Percentiles rank a stretch among this genome's conserved stretches.
phyloP scores from a whole-genome alignment of 2,797 vertebrate genomes.

The Hemibagrus guttatus region DNA sequence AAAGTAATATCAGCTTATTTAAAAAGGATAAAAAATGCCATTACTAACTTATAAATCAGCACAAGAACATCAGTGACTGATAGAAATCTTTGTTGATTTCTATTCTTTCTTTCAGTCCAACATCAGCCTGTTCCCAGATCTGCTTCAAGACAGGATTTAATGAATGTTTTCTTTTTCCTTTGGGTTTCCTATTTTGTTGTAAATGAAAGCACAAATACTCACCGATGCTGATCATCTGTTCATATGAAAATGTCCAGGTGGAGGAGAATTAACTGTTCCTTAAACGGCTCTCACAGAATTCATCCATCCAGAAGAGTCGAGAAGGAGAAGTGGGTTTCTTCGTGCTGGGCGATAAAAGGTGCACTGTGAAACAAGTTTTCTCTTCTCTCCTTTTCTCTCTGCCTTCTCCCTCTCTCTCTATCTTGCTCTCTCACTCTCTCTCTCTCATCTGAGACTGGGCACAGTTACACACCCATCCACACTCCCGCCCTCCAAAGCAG shows the following conservation, averaged over 20 bases:
- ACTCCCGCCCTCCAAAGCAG: slow-evolving; percentile 63
- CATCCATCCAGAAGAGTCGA: slow-evolving; percentile 34
- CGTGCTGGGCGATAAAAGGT: slow-evolving; percentile 49
- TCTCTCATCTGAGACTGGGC: slow-evolving; percentile 44
- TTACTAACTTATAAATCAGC: background rate
- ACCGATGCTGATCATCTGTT: slow-evolving; percentile 59
- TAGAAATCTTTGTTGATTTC: background rate
- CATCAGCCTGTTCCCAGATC: slow-evolving; percentile 9
- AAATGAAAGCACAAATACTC: slow-evolving; percentile 42
- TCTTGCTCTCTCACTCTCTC: slow-evolving; percentile 8
- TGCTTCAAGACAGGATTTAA: background rate
- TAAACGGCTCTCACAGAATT: slow-evolving; percentile 6
- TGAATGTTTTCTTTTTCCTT: slow-evolving; percentile 5
- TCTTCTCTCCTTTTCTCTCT: slow-evolving; percentile 26
- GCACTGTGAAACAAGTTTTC: slow-evolving; percentile 45
- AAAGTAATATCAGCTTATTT: background rate
- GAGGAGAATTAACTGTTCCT: background rate
- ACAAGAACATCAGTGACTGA: background rate
- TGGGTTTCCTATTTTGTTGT: slow-evolving; percentile 11
- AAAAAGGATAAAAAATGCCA: background rate
- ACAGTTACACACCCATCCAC: slow-evolving; percentile 66
- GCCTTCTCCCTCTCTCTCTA: background rate
- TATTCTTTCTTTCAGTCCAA: background rate
- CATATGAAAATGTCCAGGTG: slow-evolving; percentile 22
- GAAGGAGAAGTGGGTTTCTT: slow-evolving; percentile 21